Base-by-base conservation (phyloP, 2,113 vertebrate species). In the Murina feae region DNA sequence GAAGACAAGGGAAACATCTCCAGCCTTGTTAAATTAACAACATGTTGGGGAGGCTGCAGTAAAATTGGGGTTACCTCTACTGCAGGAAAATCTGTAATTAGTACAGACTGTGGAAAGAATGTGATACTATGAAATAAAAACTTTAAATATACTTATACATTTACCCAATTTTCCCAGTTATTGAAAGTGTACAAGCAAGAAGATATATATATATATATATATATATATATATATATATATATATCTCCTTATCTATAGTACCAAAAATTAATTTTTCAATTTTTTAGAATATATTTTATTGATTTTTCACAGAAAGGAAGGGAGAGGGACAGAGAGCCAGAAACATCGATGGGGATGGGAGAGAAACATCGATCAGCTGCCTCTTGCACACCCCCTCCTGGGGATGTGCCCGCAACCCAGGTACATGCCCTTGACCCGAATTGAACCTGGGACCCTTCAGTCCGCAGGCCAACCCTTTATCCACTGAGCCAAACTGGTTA, bases 1-100 rank as follows among this genome's bases (percentile, higher is more conserved):
- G 94, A 82, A 91, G 20, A 97, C 96, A 97, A 88, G 23, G 93
- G 87, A 83, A n/a, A 80, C 16, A 88, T 76, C 3, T 94, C 25
- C 81, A 90, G 12, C 14, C 80, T 63, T 71, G n/a, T 81, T 97
- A 97, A 83, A 96, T 86, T 69, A 91, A 74, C 51, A 51, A 2
- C 78, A 60, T 65, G 55, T 68, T 66, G 12, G 65, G 0, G 2
- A 80, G 25, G 37, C 42, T 63, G 23, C 25, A 30, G 6, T 79
- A 37, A 81, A 35, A 93, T 2, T 5, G 9, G 7, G 1, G 5
- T 35, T 82, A 35, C 13, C 0, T 30, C 14, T 6, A 58, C 32
- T 88, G 65, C 17, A 75, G 51, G 44, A 9, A 78, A 75, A 85
- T 39, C 44, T 76, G 25, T 32, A 91, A 63, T 87, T 68, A 76